phyloP scores from a whole-genome alignment of 2,113 vertebrate genomes.

The Lontra canadensis region DNA sequence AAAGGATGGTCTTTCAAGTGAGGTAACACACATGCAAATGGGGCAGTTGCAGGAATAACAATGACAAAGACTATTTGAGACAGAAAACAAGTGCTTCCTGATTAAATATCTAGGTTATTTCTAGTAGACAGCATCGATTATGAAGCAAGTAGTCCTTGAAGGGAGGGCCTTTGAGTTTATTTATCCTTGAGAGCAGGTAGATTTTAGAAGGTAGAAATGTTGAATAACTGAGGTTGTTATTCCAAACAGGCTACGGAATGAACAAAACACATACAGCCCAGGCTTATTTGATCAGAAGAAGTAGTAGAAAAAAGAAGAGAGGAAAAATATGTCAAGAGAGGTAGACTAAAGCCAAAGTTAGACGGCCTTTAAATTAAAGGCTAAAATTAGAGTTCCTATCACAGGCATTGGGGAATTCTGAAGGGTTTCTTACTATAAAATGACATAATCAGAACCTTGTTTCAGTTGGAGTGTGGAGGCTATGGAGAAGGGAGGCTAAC shows the following conservation, averaged over 20 bases:
- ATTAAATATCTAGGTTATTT: neutral
- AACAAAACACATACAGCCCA: neutral
- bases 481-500: neutral
- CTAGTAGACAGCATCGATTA: neutral
- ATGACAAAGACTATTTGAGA: neutral
- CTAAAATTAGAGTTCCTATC: neutral
- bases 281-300: neutral
- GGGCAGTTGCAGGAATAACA: neutral
- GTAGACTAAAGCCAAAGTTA: neutral
- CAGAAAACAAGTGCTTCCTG: neutral
- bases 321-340: neutral
- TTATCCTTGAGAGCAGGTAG: neutral
- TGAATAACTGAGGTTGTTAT: neutral
- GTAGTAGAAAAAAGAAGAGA: neutral
- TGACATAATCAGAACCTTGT: neutral
- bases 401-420: neutral
- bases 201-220: neutral
- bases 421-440: neutral
- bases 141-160: neutral
- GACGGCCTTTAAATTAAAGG: neutral
- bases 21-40: neutral
- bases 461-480: neutral
- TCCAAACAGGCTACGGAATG: neutral
- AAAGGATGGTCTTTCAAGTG: neutral
- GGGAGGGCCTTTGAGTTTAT: neutral